Evolutionary conservation across 1,140 invertebrate species (phyloP), one percentile per base, ranked within the genome.

Genomic region (Trachymyrmex septentrionalis): DNA sequence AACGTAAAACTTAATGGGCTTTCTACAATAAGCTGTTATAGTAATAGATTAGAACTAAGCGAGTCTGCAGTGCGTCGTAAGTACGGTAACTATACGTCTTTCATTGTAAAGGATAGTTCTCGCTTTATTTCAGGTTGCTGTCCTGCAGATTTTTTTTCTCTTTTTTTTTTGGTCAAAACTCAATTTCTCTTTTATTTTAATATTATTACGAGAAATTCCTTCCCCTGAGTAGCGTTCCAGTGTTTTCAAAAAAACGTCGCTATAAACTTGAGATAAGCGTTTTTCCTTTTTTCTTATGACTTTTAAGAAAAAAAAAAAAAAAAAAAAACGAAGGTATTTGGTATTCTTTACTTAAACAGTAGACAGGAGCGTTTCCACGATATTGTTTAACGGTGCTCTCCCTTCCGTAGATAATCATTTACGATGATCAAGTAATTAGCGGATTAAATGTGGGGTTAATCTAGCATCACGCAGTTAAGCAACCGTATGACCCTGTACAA

Each of bases 341-440:
- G 19, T 14, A 3, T 21, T 82, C 12, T 61, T 82, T 59, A 55
- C 50, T 67, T 21, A 73, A 73, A 82, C 38, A 59, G 24, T 24
- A 59, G 6, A 4, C 50, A 16, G 34, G 30, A 53, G 50, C 57
- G 55, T 80, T 71, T 80, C 44, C 38, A 19, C 50, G 6, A 27
- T 57, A 27, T 57, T 55, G 16, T 1, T 6, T 27, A 61, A 73
- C 53, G 27, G 12, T 59, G n/a, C n/a, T 75, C 4, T 61, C 24
- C 7, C 38, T 57, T 16, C n/a, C 24, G 19, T 48, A 48, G 72
- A 50, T 73, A 61, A 82, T 75, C 55, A 61, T 75, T 61, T 30
- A 50, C 24, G 19, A 84, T 61, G 27, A 84, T 50, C 55, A 3
- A 75, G 55, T 73, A 73, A 84, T 75, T 84, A 75, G 14, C 55